phyloP scores from a whole-genome alignment of 1,140 invertebrate species.

The Achatina immaculata region DNA sequence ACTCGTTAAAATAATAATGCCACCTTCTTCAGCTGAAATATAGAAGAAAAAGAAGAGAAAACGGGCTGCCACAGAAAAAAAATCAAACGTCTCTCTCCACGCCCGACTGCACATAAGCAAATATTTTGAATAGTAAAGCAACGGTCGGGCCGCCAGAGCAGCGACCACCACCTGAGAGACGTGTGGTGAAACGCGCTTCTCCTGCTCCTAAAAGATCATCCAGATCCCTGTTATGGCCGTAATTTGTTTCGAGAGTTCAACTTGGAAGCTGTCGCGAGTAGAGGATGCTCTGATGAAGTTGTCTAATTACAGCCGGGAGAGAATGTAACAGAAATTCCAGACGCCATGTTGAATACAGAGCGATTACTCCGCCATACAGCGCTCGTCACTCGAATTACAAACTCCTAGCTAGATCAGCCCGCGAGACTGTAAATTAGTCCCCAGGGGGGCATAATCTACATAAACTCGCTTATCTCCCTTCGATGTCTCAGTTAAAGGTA shows the following conservation, averaged over 20 bases:
- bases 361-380: conserved; percentile 6
- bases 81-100: not conserved
- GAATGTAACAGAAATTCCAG: conserved; percentile 6
- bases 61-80: not conserved
- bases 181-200: not conserved
- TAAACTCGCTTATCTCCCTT: not conserved
- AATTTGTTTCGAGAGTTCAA: not conserved
- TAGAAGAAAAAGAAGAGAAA: not conserved
- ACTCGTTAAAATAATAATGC: not conserved
- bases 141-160: not conserved
- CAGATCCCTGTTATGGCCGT: not conserved
- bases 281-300: not conserved
- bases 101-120: not conserved
- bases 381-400: not conserved
- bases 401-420: not conserved
- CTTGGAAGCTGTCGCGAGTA: not conserved
- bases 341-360: not conserved
- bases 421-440: conserved; percentile 6
- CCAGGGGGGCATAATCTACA: not conserved
- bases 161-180: not conserved
- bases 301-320: conserved; percentile 5
- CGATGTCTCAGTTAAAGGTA: not conserved
- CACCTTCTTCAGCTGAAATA: not conserved
- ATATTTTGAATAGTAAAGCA: not conserved
- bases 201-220: not conserved